Conservation (phyloP, 2,113 vertebrate genomes). For the Emydocephalus ijimae region DNA sequence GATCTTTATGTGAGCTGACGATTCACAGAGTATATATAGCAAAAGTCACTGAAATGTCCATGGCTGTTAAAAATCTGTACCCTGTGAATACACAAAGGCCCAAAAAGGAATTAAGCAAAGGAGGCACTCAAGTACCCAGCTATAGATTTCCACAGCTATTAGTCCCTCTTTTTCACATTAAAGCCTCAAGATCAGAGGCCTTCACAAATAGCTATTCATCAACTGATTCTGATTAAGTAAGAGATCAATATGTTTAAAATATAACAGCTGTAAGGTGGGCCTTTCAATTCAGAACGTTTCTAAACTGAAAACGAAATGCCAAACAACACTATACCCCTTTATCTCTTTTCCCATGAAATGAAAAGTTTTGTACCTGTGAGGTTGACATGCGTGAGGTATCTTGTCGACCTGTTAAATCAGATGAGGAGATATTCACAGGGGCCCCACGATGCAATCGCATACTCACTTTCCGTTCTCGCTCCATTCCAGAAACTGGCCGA, state of each 20-base stretch:
- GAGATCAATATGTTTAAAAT: neutral
- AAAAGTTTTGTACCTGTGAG: slow-evolving; percentile 81
- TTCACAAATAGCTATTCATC: neutral
- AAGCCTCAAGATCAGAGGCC: neutral
- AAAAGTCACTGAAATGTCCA: slow-evolving; percentile 13
- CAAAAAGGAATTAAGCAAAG: slow-evolving; percentile 4
- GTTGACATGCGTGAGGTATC: slow-evolving; percentile 96
- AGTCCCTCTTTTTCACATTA: neutral
- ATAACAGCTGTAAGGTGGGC: neutral
- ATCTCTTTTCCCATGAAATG: neutral
- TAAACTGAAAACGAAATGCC: neutral
- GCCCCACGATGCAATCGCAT: slow-evolving; percentile 92
- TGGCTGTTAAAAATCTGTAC: neutral
- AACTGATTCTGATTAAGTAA: neutral
- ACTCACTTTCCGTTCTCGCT: slow-evolving; percentile 93
- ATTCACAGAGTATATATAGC: neutral
- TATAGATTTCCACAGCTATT: neutral
- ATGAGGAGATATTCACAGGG: slow-evolving; percentile 90
- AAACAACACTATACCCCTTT: neutral
- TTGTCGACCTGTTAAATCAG: slow-evolving; percentile 90
- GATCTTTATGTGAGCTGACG: neutral
- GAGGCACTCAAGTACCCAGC: neutral
- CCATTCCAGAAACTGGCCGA: slow-evolving; percentile 86
- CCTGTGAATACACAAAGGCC: neutral
- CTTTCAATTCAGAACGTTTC: neutral